Percentiles rank a stretch among this genome's conserved stretches.
Conservation (phyloP, 2,888 invertebrate genomes). For the Cephus nigrinus region DNA sequence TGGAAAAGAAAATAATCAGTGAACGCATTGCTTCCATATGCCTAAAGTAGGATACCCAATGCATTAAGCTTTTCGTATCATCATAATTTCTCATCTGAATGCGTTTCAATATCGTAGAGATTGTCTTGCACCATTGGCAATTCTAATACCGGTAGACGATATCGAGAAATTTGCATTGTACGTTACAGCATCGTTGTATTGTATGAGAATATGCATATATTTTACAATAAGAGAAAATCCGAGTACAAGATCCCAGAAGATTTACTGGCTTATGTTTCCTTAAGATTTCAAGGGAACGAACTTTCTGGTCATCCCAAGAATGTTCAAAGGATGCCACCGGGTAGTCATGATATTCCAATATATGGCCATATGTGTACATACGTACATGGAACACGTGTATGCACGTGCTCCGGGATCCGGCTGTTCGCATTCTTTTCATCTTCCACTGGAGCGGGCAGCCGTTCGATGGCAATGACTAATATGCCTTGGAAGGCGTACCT, state of each 20-base stretch:
- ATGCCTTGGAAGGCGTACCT: neutral
- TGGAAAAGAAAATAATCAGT: slow-evolving; percentile 40
- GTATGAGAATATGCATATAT: neutral
- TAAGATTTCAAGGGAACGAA: neutral
- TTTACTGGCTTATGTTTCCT: neutral
- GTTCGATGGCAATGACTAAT: neutral
- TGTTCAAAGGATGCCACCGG: neutral
- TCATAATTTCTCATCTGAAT: neutral
- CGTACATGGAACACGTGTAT: slow-evolving; percentile 42
- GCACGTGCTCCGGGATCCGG: slow-evolving; percentile 45
- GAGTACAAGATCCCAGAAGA: neutral
- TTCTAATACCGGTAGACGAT: neutral
- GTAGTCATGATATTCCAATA: neutral
- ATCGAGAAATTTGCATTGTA: neutral
- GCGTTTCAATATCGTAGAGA: neutral
- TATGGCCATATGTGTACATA: slow-evolving; percentile 11
- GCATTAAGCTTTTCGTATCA: neutral
- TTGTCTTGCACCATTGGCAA: neutral
- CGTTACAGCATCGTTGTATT: neutral
- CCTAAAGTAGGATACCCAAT: neutral
- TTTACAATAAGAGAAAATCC: neutral
- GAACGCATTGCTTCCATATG: neutral
- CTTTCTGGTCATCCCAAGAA: neutral
- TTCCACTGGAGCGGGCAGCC: neutral
- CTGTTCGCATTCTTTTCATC: slow-evolving; percentile 53